Conservation (phyloP, 2,113 vertebrate genomes). For the Felis catus region DNA sequence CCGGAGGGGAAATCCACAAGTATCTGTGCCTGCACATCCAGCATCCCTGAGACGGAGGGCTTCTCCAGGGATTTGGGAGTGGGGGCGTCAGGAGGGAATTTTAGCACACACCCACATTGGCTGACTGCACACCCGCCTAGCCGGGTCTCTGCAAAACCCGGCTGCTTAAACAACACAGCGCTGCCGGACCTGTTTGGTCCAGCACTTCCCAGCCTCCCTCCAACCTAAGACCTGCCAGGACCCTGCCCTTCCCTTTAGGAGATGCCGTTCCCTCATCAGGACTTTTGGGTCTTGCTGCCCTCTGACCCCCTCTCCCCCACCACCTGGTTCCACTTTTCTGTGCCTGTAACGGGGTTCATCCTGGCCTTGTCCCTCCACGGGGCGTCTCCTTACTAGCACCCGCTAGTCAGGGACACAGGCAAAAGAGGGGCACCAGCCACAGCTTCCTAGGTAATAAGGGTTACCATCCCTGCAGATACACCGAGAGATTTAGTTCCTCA, state of each 20-base stretch:
- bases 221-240: background rate
- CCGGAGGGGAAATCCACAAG: background rate
- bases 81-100: background rate
- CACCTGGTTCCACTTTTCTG: background rate
- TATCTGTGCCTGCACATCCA: accelerated
- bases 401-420: background rate
- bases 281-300: background rate
- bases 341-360: background rate
- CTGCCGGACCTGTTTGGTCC: background rate
- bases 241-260: background rate
- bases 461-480: background rate
- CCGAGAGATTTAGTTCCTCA: background rate
- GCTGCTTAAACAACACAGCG: background rate
- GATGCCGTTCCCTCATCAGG: background rate
- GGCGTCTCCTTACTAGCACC: background rate
- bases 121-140: background rate
- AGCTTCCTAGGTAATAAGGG: background rate
- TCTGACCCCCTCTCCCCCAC: background rate
- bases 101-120: background rate
- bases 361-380: background rate
- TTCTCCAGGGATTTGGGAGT: background rate
- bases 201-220: background rate
- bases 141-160: background rate
- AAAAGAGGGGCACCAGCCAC: background rate
- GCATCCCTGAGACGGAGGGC: background rate